Evolutionary conservation across 2,888 invertebrate genomes (phyloP), one percentile per base, ranked within the genome.

Genomic region (Drosophila heteroneura): DNA sequence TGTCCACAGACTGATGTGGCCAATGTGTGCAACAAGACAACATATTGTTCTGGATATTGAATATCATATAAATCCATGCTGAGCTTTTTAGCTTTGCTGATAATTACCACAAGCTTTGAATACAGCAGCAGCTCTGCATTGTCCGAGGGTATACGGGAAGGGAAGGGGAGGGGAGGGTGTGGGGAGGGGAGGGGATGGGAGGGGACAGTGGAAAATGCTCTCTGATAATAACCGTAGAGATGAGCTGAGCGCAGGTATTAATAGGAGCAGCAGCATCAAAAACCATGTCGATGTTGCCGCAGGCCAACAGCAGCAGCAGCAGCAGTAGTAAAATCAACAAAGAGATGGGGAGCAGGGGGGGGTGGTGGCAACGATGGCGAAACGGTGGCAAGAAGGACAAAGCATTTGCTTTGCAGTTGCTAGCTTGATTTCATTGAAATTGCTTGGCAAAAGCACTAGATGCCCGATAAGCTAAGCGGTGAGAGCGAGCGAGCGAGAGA

Each of bases 351-450:
- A 19, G 32, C 41, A 16, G 2, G 5, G 19, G 19, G 1, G 4
- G 2, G 14, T 1, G 14, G 2, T 7, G 49, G 49, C 56, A 35
- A 58, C 58, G 51, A 16, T 44, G 53, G 49, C 58, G 64, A 62
- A 53, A 57, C 47, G 22, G 47, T 14, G 52, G 60, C 49, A 47
- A 37, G 57, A 41, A 81, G 73, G 59, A 79, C 81, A 79, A 79
- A 76, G 70, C 70, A 75, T 79, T 79, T 79, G 61, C 76, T 72
- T 64, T 70, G 47, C 67, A 70, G 72, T 64, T 49, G 72, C 76
- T 70, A 53, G 73, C 73, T 73, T 79, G 80, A 79, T 80, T 80
- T 81, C 79, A 79, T 79, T 76, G 76, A 76, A 79, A 81, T 74
- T 73, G 77, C 74, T 64, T 65, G 67, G 56, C 58, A 61, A 44